Conservation (phyloP, 2,113 vertebrate genomes). For the Phycodurus eques region DNA sequence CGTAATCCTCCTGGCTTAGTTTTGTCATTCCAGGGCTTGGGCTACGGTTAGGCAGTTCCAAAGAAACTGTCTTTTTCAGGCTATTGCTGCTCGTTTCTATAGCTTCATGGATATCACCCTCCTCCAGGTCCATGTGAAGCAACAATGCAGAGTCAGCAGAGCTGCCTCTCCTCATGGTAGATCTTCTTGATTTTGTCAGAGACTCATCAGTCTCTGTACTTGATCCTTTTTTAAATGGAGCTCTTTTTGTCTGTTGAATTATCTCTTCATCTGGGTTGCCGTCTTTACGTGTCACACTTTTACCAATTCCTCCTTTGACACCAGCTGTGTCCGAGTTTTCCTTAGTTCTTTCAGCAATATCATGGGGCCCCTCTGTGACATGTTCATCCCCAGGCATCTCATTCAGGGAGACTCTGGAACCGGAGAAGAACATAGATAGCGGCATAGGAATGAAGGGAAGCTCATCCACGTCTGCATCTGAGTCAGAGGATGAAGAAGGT, state of each 20-base stretch:
- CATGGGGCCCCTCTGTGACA: constrained; percentile 17
- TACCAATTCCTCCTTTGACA: constrained; percentile 14
- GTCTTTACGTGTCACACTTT: constrained; percentile 37
- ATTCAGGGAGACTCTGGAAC: constrained; percentile 87
- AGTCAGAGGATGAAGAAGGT: constrained; percentile 88
- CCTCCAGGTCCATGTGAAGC: constrained; percentile 66
- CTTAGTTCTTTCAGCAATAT: constrained; percentile 31
- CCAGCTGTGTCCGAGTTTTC: constrained; percentile 27
- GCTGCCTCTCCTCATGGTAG: constrained; percentile 85
- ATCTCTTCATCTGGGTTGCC: constrained; percentile 65
- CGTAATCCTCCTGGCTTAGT: constrained; percentile 82
- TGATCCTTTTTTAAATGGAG: constrained; percentile 68
- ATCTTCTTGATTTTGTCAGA: constrained; percentile 62
- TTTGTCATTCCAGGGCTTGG: constrained; percentile 80
- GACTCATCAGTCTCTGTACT: constrained; percentile 70
- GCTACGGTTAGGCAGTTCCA: constrained; percentile 79
- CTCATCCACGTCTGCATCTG: constrained; percentile 90
- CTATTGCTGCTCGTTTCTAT: constrained; percentile 46
- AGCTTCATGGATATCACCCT: constrained; percentile 32
- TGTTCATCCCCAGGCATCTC: constrained; percentile 88
- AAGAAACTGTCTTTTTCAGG: constrained; percentile 83
- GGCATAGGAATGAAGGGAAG: constrained; percentile 91
- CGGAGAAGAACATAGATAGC: constrained; percentile 84
- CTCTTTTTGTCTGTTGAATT: constrained; percentile 47
- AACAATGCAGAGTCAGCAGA: constrained; percentile 87